Conservation (phyloP, 2,113 vertebrate species). For the Gracilinanus agilis region DNA sequence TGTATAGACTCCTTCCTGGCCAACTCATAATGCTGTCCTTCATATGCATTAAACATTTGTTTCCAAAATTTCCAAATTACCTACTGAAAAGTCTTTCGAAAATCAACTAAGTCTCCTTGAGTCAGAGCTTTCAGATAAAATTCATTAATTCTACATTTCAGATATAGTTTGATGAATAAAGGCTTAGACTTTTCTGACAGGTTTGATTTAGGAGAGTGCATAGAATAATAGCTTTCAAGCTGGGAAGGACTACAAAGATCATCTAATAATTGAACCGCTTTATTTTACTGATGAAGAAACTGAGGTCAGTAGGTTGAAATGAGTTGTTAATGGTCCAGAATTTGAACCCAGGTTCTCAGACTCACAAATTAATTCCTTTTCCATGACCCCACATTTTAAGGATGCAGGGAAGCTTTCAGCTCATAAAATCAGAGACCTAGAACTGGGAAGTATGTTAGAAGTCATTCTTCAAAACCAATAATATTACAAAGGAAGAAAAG, state of each 20-base stretch:
- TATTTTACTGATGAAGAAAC: background rate
- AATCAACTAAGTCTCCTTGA: background rate
- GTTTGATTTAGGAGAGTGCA: background rate
- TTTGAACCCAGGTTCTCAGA: background rate
- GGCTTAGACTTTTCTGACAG: background rate
- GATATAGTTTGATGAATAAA: background rate
- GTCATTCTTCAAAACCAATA: background rate
- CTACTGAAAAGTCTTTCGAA: background rate
- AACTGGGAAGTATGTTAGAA: background rate
- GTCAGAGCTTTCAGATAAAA: background rate
- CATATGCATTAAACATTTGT: background rate
- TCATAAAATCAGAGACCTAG: background rate
- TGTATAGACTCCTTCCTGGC: background rate
- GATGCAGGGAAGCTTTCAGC: background rate
- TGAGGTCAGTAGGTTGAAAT: background rate
- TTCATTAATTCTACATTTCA: background rate
- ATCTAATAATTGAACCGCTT: background rate
- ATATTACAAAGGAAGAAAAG: background rate
- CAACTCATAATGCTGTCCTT: background rate
- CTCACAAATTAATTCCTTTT: background rate
- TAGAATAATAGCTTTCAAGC: background rate
- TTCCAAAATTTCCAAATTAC: background rate
- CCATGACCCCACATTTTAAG: background rate
- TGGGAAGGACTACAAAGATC: background rate
- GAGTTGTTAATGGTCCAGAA: background rate